Base-by-base conservation (phyloP, 2,888 invertebrate genomes). In the Euphydryas editha region DNA sequence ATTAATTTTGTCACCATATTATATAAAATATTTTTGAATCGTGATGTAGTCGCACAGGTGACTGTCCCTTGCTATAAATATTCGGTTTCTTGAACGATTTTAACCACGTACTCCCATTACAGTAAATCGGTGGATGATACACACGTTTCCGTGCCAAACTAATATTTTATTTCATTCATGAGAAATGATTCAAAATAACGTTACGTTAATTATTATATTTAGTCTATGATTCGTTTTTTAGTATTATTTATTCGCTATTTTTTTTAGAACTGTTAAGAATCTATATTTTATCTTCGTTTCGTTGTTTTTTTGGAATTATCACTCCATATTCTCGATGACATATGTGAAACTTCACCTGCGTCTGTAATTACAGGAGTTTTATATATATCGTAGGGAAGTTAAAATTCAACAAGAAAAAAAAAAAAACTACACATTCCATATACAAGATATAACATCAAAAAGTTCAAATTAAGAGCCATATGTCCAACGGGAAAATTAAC, bases 151-250 rank as follows among this genome's bases (percentile, higher is more conserved):
- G 68, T 60, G 68, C 70, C 70, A 68, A 68, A 55, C 30, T 17
- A 47, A 37, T 60, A 58, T 57, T 59, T 44, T 44, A 63, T 69
- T 65, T 71, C 67, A 71, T 67, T 67, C 57, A 47, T 39, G 30
- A 56, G 51, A 60, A 47, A 37, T 51, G 39, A 65, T 54, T 61
- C 30, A 54, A n/a, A 54, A 54, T 51, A 24, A 15, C 5, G 36
- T 54, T n/a, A n/a, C n/a, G 1, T 10, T 54, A 30, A 54, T 24
- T 17, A 11, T 54, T 54, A 54, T 36, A 54, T 54, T 17, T 36
- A 54, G 36, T 30, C 15, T 20, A 24, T 15, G 20, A 13, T 21
- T 21, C 13, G 13, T 24, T 21, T 8, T 0, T 30, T 49, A 1
- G n/a, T n/a, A n/a, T n/a, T 47, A 24, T 13, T n/a, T 11, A 1